A percentile compares a stretch with the other conserved stretches of the same genome.
These are phyloP conservation scores for Microvelia longipes DNA, from an alignment of 1,140 invertebrate genomes.

Conservation along the genomic window DNA sequence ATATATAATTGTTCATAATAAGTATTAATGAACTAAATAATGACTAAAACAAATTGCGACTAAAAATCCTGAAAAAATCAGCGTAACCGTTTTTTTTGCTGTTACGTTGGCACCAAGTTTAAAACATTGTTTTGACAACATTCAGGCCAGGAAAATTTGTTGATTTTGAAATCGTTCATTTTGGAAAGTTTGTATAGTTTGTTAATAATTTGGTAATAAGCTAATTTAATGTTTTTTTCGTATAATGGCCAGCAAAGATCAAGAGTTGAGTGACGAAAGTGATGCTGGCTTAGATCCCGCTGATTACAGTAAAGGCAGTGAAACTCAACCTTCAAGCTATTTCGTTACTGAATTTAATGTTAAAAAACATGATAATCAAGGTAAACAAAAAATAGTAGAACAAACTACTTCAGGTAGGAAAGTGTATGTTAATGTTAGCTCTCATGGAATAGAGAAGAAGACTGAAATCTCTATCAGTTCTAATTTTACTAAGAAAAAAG, in stretches of 20 bases:
- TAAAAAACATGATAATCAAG: not conserved
- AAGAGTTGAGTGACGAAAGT: not conserved
- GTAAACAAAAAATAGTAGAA: not conserved
- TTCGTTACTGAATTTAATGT: not conserved
- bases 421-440: not conserved
- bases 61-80: no score
- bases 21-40: no score
- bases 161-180: no score
- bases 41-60: no score
- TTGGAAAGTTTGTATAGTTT: no score
- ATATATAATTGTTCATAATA: no score
- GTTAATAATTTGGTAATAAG: no score
- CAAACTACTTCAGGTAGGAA: not conserved
- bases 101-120: not conserved
- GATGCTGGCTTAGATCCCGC: not conserved
- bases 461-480: not conserved
- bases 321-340: not conserved
- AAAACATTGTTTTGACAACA: not conserved
- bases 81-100: not conserved
- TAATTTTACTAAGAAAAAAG: not conserved
- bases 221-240: no score
- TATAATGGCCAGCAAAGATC: not conserved
- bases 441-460: not conserved
- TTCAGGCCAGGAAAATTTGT: no score
- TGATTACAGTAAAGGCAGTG: not conserved